Evolutionary conservation across 2,113 vertebrate genomes (phyloP).

Genomic region (Sprattus sprattus): DNA sequence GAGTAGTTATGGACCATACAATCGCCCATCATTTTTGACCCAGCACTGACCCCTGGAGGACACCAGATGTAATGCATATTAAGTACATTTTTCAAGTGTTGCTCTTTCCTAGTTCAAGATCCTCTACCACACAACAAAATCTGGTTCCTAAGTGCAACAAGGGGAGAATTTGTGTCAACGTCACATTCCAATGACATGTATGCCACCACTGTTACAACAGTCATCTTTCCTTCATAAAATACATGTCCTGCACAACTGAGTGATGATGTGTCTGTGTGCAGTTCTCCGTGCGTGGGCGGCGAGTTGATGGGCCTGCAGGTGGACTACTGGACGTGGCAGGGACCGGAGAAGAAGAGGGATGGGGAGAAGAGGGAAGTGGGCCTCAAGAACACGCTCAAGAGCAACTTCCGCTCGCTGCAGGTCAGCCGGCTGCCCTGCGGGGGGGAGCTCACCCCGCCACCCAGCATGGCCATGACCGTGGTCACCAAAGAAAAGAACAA

Average conservation of each 20-base stretch:
- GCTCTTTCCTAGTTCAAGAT: neutral
- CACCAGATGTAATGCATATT: neutral
- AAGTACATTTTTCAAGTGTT: neutral
- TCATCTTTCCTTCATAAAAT: too few species aligned
- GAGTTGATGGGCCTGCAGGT: conserved; percentile 91
- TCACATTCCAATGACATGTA: neutral
- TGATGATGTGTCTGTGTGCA: neutral
- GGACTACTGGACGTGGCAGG: conserved; percentile 86
- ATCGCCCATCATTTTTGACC: neutral
- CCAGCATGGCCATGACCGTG: conserved; percentile 90
- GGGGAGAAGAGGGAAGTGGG: conserved; percentile 77
- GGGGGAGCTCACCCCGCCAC: conserved; percentile 78
- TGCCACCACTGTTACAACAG: neutral
- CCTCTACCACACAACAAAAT: neutral
- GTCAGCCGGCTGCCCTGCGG: conserved; percentile 83
- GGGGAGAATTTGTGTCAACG: too few species aligned
- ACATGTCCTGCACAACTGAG: neutral
- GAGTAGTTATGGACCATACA: neutral
- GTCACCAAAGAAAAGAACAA: conserved; percentile 93
- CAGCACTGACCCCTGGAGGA: conserved; percentile 7
- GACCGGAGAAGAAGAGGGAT: conserved; percentile 77
- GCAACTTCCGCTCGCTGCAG: conserved; percentile 89
- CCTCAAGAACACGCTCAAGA: conserved; percentile 86
- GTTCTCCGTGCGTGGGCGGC: conserved; percentile 19
- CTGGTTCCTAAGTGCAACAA: neutral